phyloP scores from a whole-genome alignment of 2,797 vertebrate genomes.

The Petrocephalus schoutedeni region DNA sequence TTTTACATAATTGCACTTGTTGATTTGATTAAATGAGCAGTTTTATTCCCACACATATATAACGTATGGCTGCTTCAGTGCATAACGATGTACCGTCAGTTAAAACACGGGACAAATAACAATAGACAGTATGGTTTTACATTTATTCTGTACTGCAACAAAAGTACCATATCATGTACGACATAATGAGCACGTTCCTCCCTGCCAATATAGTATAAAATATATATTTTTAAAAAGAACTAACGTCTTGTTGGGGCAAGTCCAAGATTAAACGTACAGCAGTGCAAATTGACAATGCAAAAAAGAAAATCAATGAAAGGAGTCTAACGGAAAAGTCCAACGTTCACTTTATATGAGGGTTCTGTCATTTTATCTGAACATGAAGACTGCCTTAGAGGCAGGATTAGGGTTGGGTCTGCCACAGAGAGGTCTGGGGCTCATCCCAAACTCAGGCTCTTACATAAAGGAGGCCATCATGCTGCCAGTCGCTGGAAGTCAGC shows the following conservation, averaged over 20 bases:
- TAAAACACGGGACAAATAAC: slow-evolving; percentile 45
- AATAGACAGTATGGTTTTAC: slow-evolving; percentile 21
- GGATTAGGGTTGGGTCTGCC: background rate
- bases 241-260: slow-evolving; percentile 36
- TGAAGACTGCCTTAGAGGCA: background rate
- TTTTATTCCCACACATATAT: background rate
- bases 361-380: background rate
- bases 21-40: background rate
- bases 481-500: background rate
- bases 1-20: background rate
- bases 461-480: background rate
- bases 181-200: slow-evolving; percentile 1
- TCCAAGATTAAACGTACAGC: slow-evolving; percentile 37
- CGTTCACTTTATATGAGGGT: slow-evolving; percentile 30
- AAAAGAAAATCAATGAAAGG: slow-evolving; percentile 31
- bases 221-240: slow-evolving; percentile 51
- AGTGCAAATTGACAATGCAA: slow-evolving; percentile 41
- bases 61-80: background rate
- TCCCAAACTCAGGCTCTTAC: background rate
- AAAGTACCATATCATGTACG: slow-evolving; percentile 27
- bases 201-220: slow-evolving; percentile 34
- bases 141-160: slow-evolving; percentile 25
- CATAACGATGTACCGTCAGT: background rate
- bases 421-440: background rate
- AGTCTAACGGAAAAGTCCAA: slow-evolving; percentile 29